Evolutionary conservation across 2,888 invertebrate genomes (phyloP), one percentile per base, ranked within the genome.

Genomic region (Lordiphosa fenestrarum): DNA sequence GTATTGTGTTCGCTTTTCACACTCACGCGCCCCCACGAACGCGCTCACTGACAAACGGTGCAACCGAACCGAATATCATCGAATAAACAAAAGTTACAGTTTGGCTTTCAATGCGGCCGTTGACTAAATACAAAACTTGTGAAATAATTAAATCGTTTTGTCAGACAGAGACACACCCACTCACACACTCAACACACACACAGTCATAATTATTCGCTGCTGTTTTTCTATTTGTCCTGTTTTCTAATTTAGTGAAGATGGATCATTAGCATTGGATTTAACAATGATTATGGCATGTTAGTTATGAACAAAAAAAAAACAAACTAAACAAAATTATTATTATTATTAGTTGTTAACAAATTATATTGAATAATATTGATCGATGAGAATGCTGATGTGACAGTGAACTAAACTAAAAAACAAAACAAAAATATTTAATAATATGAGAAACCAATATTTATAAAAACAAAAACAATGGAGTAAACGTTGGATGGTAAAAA

Each of bases 211-310:
- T 51, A 70, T 66, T 68, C 58, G 76, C 76, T 82, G 80, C 73
- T 70, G 72, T 82, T 73, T 69, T 74, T 69, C 58, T 55, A 73
- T 71, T 74, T 64, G 66, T 81, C 75, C 63, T 71, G 54, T 68
- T 75, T 62, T 69, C 55, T 56, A 61, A 70, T 56, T 66, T 80
- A 66, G 74, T 75, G 44, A 60, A 53, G 44, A 67, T 56, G 44
- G 75, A 81, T 81, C 69, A 77, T 77, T 74, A 73, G 76, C 68
- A 83, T 73, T 82, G 77, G 74, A 64, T 44, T 33, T 62, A 80
- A 73, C 84, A 78, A 81, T 85, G 71, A 78, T 82, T 85, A 85
- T 86, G 85, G 78, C 78, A 85, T 80, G 83, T 87, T 87, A 86
- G 87, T 85, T 87, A 86, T 86, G 85, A 64, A 53, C 35, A 47